Conservation (phyloP, 2,113 vertebrate genomes). For the Lichenostomus cassidix region DNA sequence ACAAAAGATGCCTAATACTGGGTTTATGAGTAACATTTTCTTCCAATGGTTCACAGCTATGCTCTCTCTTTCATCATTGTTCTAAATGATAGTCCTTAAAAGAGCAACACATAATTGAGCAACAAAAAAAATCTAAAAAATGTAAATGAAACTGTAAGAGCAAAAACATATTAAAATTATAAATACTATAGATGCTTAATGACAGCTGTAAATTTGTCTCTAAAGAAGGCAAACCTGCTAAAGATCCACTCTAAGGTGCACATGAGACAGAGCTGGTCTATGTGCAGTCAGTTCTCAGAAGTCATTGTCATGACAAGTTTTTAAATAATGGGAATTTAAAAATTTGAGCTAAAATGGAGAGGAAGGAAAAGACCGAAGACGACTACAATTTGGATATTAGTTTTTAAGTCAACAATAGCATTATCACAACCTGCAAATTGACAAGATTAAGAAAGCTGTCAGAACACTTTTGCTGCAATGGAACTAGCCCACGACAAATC, state of each 20-base stretch:
- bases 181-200: neutral
- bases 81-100: neutral
- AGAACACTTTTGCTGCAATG: constrained; percentile 1
- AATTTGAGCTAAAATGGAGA: neutral
- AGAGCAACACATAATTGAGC: neutral
- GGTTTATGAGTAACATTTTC: neutral
- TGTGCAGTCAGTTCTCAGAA: neutral
- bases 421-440: constrained; percentile 33
- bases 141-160: neutral
- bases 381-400: neutral
- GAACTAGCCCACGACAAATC: constrained; percentile 48
- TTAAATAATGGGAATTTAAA: neutral
- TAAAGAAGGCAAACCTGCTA: neutral
- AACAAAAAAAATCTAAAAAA: neutral
- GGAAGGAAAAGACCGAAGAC: neutral
- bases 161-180: neutral
- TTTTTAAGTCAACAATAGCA: constrained; percentile 25
- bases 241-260: neutral
- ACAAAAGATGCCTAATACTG: neutral
- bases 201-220: neutral
- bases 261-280: neutral
- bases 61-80: neutral
- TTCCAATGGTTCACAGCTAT: neutral
- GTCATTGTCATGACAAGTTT: neutral
- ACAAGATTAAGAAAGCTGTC: constrained; percentile 43